Evolutionary conservation across 2,113 vertebrate genomes (phyloP), one percentile per base, ranked within the genome.

Genomic region (Toxotes chatareus): DNA sequence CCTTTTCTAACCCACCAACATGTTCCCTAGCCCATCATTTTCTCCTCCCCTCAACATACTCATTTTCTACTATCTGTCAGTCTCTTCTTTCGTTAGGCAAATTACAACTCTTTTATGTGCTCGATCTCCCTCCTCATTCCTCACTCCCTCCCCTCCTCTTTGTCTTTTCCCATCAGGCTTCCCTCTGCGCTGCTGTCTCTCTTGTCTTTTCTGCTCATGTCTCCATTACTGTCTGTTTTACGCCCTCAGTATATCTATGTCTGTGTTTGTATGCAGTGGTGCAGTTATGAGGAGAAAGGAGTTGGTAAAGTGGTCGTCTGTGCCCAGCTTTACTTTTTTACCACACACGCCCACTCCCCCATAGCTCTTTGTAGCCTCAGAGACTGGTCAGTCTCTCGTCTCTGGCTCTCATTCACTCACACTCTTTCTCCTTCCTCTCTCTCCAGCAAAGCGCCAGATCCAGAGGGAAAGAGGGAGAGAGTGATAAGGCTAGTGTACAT

Each of bases 61-160:
- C 57, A 66, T 91, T 88, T 91, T 64, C 67, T 47, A 82, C 69
- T 88, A 88, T 86, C 88, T 85, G 80, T 83, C 85, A 80, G 62
- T 86, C 83, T 83, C 49, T 62, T 40, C 76, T 77, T 89, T 88
- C 76, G 44, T 94, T 91, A 89, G 86, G 81, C 86, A 89, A 89
- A 92, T 92, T 89, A 87, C 90, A 91, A 82, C 83, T 91, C 75
- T 92, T 89, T 92, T 86, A 92, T 90, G 87, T 80, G 57, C 73
- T 65, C 27, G 36, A 76, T 74, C 88, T 82, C 62, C 68, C 81
- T 79, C 74, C 73, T 66, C 71, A 38, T 80, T 38, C 19, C 79
- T 32, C 40, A 44, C 78, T 77, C 84, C 80, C 79, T 76, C 49
- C 79, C 73, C 61, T 84, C 73, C 62, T 84, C 76, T 85, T 89